phyloP scores from a whole-genome alignment of 2,888 invertebrate genomes.

The Leptopilina syphax region DNA sequence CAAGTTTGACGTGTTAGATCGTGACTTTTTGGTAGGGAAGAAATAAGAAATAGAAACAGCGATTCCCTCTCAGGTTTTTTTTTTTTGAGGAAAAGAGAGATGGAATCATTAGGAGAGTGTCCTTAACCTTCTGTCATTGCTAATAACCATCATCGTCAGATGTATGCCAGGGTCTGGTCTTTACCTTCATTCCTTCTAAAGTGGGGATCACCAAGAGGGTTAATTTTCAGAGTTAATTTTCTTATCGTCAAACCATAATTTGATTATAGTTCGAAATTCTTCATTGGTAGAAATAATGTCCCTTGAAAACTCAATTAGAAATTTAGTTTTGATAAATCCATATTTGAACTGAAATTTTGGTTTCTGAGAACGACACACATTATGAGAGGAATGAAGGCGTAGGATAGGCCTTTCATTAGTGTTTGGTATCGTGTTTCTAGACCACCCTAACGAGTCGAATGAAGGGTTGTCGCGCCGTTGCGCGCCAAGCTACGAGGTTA shows the following conservation, averaged over 20 bases:
- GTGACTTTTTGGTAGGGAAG: slow-evolving; percentile 7
- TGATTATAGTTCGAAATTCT: too few relatives aligned
- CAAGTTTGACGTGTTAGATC: slow-evolving; percentile 11
- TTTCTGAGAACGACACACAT: slow-evolving; percentile 35
- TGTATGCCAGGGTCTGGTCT: too few relatives aligned
- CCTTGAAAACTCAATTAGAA: too few relatives aligned
- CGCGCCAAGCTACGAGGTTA: slow-evolving; percentile 60
- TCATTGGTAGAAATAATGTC: too few relatives aligned
- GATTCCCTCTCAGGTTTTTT: background rate
- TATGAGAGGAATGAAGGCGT: slow-evolving; percentile 59
- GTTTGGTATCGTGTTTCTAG: slow-evolving; percentile 70
- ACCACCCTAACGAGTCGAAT: slow-evolving; percentile 71
- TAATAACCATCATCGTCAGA: too few relatives aligned
- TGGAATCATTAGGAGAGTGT: too few relatives aligned
- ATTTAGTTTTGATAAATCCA: background rate
- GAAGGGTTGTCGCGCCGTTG: slow-evolving; percentile 69
- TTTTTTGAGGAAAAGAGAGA: too few relatives aligned
- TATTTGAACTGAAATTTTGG: background rate
- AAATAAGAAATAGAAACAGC: slow-evolving; percentile 8
- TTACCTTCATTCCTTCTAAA: too few relatives aligned
- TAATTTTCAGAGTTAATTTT: too few relatives aligned
- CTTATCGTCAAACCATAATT: too few relatives aligned
- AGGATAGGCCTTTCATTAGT: slow-evolving; percentile 72
- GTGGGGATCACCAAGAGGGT: too few relatives aligned
- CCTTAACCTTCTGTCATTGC: too few relatives aligned